phyloP scores from a whole-genome alignment of 2,797 vertebrate genomes.

The Kryptopterus vitreolus region DNA sequence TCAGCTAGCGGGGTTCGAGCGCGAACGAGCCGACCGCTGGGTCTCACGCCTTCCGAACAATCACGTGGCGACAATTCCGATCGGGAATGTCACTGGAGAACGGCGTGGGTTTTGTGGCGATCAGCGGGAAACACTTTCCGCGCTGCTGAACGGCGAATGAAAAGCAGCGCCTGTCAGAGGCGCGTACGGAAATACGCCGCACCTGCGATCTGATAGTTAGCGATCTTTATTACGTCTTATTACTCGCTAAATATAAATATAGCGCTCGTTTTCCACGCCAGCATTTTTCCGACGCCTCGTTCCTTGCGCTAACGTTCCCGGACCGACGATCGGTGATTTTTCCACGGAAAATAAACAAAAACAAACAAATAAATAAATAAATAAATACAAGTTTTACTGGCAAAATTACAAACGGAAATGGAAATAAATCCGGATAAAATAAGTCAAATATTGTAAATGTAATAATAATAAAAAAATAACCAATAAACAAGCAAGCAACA shows the following conservation, averaged over 20 bases:
- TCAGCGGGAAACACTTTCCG: too few relatives aligned
- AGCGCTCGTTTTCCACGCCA: neutral
- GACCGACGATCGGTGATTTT: too few relatives aligned
- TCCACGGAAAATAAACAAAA: too few relatives aligned
- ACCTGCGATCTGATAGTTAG: neutral
- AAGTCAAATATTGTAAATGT: neutral
- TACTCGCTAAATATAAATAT: neutral
- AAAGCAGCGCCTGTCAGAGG: neutral
- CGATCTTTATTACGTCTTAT: neutral
- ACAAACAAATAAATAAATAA: too few relatives aligned
- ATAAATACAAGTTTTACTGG: too few relatives aligned
- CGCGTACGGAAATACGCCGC: neutral
- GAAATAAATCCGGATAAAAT: too few relatives aligned
- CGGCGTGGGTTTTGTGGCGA: neutral
- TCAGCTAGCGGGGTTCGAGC: conserved; percentile 16
- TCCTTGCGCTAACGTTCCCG: too few relatives aligned
- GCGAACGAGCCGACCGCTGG: neutral
- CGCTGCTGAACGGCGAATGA: too few relatives aligned
- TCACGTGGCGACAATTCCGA: neutral
- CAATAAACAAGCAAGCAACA: too few relatives aligned
- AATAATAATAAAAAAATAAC: neutral
- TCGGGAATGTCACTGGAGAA: neutral
- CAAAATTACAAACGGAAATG: too few relatives aligned
- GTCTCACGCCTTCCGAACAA: neutral
- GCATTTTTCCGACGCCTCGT: neutral